phyloP scores from a whole-genome alignment of 2,113 vertebrate genomes.

The Phaethornis superciliosus region DNA sequence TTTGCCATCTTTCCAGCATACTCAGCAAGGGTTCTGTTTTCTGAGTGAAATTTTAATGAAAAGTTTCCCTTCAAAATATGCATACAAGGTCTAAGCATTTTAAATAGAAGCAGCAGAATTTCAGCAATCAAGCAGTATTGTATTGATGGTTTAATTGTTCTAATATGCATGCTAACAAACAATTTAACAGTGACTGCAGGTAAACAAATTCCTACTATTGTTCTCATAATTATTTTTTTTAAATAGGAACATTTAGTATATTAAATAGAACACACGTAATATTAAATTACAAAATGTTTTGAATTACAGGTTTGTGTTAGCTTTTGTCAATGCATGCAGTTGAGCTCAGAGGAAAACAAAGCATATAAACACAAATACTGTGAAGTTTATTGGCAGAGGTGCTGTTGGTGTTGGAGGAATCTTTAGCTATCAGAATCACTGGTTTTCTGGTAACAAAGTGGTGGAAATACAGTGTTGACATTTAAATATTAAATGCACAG shows the following conservation, averaged over 20 bases:
- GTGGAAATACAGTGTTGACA: not conserved
- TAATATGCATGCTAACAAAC: not conserved
- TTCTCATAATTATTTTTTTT: not conserved
- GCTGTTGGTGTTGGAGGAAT: not conserved
- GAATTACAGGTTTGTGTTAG: not conserved
- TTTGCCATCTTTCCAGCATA: not conserved
- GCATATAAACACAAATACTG: not conserved
- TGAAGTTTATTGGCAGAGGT: not conserved
- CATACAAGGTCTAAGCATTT: not conserved
- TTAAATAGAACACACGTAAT: not conserved
- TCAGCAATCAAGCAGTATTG: not conserved
- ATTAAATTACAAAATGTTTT: not conserved
- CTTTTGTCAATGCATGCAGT: not conserved
- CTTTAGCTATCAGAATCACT: not conserved
- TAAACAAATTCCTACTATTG: not conserved
- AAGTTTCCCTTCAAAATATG: not conserved
- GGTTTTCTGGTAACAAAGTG: not conserved
- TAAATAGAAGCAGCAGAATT: not conserved
- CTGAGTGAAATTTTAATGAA: not conserved
- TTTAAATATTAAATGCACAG: not conserved
- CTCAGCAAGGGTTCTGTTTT: not conserved
- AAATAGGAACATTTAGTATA: not conserved
- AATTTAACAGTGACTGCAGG: not conserved
- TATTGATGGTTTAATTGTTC: not conserved
- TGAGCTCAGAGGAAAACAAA: not conserved